Conservation (phyloP, 2,113 vertebrate species). For the Psephotus haematonotus region DNA sequence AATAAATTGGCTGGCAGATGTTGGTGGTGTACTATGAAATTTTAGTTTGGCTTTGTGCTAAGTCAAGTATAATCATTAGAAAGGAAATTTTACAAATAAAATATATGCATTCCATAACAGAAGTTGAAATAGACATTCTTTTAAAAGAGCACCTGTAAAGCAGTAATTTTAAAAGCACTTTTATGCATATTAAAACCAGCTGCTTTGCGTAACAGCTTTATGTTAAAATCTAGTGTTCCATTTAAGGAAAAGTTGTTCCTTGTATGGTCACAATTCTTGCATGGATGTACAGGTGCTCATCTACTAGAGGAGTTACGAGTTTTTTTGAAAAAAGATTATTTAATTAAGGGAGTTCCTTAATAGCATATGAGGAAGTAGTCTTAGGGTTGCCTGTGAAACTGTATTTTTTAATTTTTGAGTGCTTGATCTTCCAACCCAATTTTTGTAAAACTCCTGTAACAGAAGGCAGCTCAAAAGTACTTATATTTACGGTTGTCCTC, state of each 20-base stretch:
- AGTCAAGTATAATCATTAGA: neutral
- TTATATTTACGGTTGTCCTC: neutral
- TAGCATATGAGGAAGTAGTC: neutral
- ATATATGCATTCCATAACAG: neutral
- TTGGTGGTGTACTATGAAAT: neutral
- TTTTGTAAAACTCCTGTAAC: neutral
- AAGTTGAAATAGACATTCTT: neutral
- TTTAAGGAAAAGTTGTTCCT: neutral
- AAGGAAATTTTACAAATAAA: neutral
- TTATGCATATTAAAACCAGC: neutral
- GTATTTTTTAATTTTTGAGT: neutral
- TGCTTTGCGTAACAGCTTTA: neutral
- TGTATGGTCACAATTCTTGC: neutral
- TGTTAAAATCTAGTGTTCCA: neutral
- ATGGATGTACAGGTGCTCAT: neutral
- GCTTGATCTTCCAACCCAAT: neutral
- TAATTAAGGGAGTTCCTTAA: neutral
- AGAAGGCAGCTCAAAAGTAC: neutral
- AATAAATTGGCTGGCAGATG: conserved; percentile 40
- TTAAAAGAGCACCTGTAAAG: neutral
- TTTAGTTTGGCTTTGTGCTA: neutral
- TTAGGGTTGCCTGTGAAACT: neutral
- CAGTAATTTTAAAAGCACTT: neutral
- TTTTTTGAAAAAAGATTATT: neutral
- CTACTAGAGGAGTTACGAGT: neutral